Conservation (phyloP, 2,888 invertebrate species). For the Laspeyria flexula region DNA sequence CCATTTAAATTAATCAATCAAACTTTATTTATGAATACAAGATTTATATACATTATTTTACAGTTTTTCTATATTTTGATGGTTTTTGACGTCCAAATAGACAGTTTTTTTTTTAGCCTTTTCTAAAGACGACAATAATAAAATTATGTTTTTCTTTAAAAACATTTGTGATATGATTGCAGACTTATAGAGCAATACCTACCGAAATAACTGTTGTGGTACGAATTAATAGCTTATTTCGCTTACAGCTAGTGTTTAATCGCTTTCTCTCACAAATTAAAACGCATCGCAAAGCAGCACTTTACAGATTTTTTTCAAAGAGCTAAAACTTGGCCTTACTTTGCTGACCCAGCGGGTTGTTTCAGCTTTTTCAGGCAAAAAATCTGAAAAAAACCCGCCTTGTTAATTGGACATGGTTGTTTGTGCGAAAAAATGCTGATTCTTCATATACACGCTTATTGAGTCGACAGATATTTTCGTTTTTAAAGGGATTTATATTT, state of each 20-base stretch:
- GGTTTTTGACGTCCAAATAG: too few relatives aligned
- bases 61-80: too few relatives aligned
- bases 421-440: conserved; percentile 64
- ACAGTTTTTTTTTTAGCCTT: too few relatives aligned
- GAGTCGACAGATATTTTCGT: conserved; percentile 11
- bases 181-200: too few relatives aligned
- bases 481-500: conserved; percentile 5
- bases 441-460: conserved; percentile 41
- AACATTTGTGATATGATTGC: too few relatives aligned
- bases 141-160: too few relatives aligned
- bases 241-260: not conserved
- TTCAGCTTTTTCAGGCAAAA: conserved; percentile 52
- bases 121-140: too few relatives aligned
- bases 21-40: too few relatives aligned
- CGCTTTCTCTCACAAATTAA: conserved; percentile 42
- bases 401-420: conserved; percentile 74
- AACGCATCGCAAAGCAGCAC: conserved; percentile 54
- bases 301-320: conserved; percentile 63
- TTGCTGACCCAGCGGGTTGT: conserved; percentile 58
- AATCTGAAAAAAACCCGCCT: conserved; percentile 50
- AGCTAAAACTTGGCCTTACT: conserved; percentile 58
- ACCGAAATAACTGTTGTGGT: too few relatives aligned
- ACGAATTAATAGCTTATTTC: not conserved
- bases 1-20: too few relatives aligned
- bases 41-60: too few relatives aligned